Base-by-base conservation (phyloP, 1,140 invertebrate genomes). In the Idris sp. region DNA sequence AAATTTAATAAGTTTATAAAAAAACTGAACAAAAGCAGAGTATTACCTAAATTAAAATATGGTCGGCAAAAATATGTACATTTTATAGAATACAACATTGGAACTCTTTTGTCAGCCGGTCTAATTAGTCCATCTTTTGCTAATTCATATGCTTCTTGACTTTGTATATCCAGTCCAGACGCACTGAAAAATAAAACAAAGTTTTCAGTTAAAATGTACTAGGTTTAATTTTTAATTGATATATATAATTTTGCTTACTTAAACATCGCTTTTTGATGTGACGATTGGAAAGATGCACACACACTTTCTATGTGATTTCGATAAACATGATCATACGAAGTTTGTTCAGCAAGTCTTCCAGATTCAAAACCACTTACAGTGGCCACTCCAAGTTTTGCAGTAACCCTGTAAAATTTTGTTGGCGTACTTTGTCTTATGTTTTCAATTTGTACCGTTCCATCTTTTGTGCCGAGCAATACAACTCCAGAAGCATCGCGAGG, bases 101-200 rank as follows among this genome's bases (percentile, higher is more conserved):
- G 94, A 25, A 91, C 82, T 71, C 92, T 91, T 7, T 86, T 88
- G 65, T 92, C 83, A 0, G 86, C 84, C 1, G 97, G 96, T 58
- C 96, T 85, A 4, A 98, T 89, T 0, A 92, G 86, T 1, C 97
- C 97, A 86, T 92, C 83, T 9, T 89, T 87, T 10, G 96, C 95
- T 51, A 98, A 78, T 36, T 98, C 95, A 86, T 96, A 98, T 6
- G 96, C 95, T 40, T 92, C 91, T 88, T 98, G 93, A 68, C 93
- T 96, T 71, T 95, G 89, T 22, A 94, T 88, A 83, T 95, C 91
- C 0, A 98, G 88, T 30, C 95, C 95, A 62, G 91, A 91, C 33
- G 92, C 80, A 68, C 94, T 95, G 81, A 89, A 87, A 69, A n/a
- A n/a, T n/a, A 58, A 65, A 48, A 69, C 26, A 35, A 8, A 35